These are phyloP conservation scores for Zoroaster sp. DNA, from an alignment of 53 echinoderm and acorn worm species.

Conservation along the genomic window DNA sequence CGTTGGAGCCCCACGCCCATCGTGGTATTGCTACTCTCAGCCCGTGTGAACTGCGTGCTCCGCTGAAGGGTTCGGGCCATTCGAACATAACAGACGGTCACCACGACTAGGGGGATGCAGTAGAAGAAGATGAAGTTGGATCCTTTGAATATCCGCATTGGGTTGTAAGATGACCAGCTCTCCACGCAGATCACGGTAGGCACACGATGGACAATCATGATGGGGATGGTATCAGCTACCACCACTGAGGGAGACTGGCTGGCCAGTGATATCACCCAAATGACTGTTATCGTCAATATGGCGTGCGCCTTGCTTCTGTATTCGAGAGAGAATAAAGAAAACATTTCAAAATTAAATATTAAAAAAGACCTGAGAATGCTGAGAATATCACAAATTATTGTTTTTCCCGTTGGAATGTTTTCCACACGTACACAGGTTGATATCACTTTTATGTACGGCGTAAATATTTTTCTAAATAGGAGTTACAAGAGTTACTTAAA, in stretches of 20 bases:
- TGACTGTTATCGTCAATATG: slow-evolving; percentile 54
- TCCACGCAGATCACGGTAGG: slow-evolving; percentile 60
- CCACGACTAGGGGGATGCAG: slow-evolving; percentile 70
- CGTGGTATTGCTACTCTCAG: slow-evolving; percentile 60
- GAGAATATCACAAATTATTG: too few relatives aligned
- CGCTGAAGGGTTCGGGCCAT: slow-evolving; percentile 84
- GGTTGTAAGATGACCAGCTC: slow-evolving; percentile 51
- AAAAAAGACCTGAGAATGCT: too few relatives aligned
- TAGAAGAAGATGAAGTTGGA: slow-evolving; percentile 78
- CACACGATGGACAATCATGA: slow-evolving; percentile 2
- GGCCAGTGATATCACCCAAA: slow-evolving; percentile 73
- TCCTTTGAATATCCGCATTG: slow-evolving; percentile 59
- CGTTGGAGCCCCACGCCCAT: slow-evolving; percentile 37
- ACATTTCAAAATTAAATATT: too few relatives aligned
- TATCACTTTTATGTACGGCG: too few relatives aligned
- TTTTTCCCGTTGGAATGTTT: too few relatives aligned
- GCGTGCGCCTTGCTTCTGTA: slow-evolving; percentile 78
- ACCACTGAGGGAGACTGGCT: slow-evolving; percentile 37
- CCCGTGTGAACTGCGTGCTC: slow-evolving; percentile 68
- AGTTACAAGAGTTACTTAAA: too few relatives aligned
- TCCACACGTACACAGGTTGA: too few relatives aligned
- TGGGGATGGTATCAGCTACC: not conserved
- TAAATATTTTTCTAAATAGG: too few relatives aligned
- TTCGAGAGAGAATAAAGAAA: not conserved
- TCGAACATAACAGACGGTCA: slow-evolving; percentile 78